Conservation (phyloP, 2,113 vertebrate genomes). For the Sinosuthora webbiana region DNA sequence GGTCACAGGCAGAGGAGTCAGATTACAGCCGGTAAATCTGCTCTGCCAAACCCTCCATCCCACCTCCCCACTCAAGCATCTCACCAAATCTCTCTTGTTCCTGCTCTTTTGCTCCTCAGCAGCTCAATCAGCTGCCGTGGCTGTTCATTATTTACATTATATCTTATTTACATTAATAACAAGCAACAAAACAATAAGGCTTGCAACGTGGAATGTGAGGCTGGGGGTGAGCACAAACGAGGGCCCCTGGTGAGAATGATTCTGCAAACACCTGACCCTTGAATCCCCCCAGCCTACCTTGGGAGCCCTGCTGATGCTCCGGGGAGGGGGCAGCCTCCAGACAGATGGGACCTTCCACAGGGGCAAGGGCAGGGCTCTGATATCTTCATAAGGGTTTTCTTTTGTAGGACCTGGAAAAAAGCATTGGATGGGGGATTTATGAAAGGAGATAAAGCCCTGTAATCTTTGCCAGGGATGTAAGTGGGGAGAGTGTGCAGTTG, state of each 20-base stretch:
- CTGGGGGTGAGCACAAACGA: not conserved
- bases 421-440: not conserved
- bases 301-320: slow-evolving; percentile 68
- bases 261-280: not conserved
- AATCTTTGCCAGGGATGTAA: not conserved
- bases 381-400: slow-evolving; percentile 88
- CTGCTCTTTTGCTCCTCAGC: not conserved
- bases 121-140: not conserved
- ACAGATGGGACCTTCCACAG: slow-evolving; percentile 79
- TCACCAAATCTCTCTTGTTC: not conserved
- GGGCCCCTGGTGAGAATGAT: not conserved
- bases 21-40: not conserved
- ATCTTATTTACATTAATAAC: not conserved
- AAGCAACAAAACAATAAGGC: not conserved
- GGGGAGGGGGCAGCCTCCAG: slow-evolving; percentile 76
- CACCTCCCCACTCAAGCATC: not conserved
- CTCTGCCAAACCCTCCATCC: not conserved
- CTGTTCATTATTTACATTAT: not conserved
- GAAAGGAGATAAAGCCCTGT: not conserved
- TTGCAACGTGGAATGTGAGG: not conserved
- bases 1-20: not conserved
- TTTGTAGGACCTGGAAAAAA: slow-evolving; percentile 74
- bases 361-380: slow-evolving; percentile 79
- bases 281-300: slow-evolving; percentile 61
- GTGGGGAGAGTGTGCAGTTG: not conserved